phyloP scores from a whole-genome alignment of 2,888 invertebrate species.

The Diarsia brunnea region DNA sequence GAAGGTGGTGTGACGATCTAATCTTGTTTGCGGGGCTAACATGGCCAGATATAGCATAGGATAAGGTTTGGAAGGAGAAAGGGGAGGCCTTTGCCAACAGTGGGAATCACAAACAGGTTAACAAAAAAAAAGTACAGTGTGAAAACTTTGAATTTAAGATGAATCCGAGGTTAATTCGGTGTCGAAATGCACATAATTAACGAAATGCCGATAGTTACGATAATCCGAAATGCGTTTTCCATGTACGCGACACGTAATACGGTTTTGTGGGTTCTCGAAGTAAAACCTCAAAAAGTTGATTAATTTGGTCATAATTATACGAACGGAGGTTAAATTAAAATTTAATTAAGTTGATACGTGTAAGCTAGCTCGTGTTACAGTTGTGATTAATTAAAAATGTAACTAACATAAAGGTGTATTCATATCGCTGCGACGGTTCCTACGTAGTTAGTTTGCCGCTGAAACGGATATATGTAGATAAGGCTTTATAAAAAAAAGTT shows the following conservation, averaged over 20 bases:
- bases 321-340: conserved; percentile 34
- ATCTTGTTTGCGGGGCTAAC: too few species aligned
- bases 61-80: too few species aligned
- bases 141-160: neutral
- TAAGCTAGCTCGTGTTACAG: conserved; percentile 31
- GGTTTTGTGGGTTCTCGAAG: conserved; percentile 19
- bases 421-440: conserved; percentile 8
- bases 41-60: too few species aligned
- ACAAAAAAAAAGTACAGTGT: neutral
- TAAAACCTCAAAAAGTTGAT: conserved; percentile 45
- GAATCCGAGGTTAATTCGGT: neutral
- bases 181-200: conserved; percentile 1
- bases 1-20: too few species aligned
- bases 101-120: too few species aligned
- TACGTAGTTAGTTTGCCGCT: conserved; percentile 2
- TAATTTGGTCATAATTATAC: conserved; percentile 31
- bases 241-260: conserved; percentile 21
- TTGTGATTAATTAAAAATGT: conserved; percentile 52
- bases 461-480: neutral
- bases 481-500: neutral
- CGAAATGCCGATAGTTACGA: neutral
- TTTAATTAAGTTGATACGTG: conserved; percentile 40
- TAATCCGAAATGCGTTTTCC: conserved; percentile 43
- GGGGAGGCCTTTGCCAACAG: too few species aligned
- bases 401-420: conserved; percentile 21